Evolutionary conservation across 2,113 vertebrate species (phyloP).

Genomic region (Rhinolophus ferrumequinum): DNA sequence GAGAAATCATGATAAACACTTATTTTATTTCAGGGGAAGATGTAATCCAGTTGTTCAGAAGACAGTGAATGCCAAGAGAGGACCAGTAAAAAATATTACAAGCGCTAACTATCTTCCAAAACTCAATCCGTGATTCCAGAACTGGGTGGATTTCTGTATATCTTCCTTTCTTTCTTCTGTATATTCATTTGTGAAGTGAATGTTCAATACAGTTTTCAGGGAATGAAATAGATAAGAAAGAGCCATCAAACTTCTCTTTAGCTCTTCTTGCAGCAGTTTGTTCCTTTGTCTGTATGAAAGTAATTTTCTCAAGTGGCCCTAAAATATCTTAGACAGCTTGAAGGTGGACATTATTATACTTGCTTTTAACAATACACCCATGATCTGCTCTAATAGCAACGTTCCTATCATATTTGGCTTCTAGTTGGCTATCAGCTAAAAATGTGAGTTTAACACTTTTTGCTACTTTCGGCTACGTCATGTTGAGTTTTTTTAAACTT

Average conservation of each 20-base stretch:
- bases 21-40: conserved; percentile 83
- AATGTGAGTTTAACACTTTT: neutral
- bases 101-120: conserved; percentile 86
- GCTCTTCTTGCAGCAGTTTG: conserved; percentile 17
- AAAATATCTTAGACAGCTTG: neutral
- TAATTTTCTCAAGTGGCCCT: conserved; percentile 3
- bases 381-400: neutral
- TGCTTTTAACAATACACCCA: neutral
- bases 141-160: conserved; percentile 31
- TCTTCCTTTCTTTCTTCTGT: neutral
- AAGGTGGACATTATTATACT: neutral
- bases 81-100: conserved; percentile 81
- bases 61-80: conserved; percentile 81
- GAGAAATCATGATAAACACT: conserved; percentile 63
- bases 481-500: neutral
- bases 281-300: conserved; percentile 10
- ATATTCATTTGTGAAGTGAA: conserved; percentile 13
- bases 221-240: conserved; percentile 57
- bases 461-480: neutral
- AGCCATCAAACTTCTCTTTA: neutral
- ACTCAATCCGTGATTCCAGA: conserved; percentile 84
- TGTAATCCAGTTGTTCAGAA: conserved; percentile 72
- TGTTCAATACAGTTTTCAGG: neutral
- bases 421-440: neutral
- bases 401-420: neutral